A percentile compares a stretch with the other conserved stretches of the same genome.
phyloP scores from a whole-genome alignment of 2,888 invertebrate species.

The Aquatica leii region DNA sequence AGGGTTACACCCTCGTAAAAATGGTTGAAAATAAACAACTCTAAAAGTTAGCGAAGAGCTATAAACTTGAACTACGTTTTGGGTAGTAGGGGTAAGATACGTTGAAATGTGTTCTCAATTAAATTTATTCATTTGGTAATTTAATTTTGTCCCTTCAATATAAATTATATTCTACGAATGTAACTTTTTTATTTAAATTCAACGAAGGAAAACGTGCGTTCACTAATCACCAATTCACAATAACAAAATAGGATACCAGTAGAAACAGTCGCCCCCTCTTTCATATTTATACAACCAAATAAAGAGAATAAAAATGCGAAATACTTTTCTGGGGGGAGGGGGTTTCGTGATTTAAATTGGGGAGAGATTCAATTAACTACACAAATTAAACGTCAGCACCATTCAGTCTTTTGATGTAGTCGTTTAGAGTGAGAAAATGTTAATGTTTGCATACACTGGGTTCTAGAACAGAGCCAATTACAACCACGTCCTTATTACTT shows the following conservation, averaged over 20 bases:
- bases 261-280: conserved; percentile 47
- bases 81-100: conserved; percentile 5
- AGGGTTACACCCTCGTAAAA: conserved; percentile 39
- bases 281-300: conserved; percentile 57
- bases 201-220: neutral
- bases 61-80: conserved; percentile 11
- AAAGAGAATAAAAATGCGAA: conserved; percentile 57
- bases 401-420: conserved; percentile 54
- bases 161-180: too few relatives aligned
- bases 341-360: conserved; percentile 55
- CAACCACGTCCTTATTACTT: conserved; percentile 36
- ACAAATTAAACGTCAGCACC: conserved; percentile 58
- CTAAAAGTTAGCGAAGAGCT: conserved; percentile 19
- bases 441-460: conserved; percentile 41
- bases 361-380: conserved; percentile 57
- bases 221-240: conserved; percentile 16
- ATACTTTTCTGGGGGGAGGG: conserved; percentile 55
- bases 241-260: conserved; percentile 18
- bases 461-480: conserved; percentile 39
- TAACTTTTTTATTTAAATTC: too few relatives aligned
- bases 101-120: conserved; percentile 13
- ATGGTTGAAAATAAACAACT: conserved; percentile 22
- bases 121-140: conserved; percentile 8
- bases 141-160: neutral
- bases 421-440: conserved; percentile 41